phyloP scores from a whole-genome alignment of 2,888 invertebrate genomes.

The Lithosia quadra region DNA sequence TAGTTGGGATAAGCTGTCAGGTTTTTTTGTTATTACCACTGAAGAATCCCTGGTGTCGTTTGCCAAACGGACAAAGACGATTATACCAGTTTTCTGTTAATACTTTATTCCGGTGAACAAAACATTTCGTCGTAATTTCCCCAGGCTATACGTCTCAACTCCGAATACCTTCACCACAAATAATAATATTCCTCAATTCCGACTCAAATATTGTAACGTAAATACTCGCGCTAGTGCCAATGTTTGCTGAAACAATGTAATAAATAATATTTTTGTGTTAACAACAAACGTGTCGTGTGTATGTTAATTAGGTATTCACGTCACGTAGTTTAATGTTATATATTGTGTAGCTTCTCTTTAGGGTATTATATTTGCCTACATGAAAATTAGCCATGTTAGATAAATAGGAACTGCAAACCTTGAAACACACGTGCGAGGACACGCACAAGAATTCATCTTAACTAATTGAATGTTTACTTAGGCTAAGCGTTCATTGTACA shows the following conservation, averaged over 20 bases:
- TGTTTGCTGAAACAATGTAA: slow-evolving; percentile 9
- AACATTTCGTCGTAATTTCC: neutral
- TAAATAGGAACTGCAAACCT: neutral
- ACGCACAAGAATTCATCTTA: neutral
- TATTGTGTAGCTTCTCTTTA: neutral
- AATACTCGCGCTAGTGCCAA: slow-evolving; percentile 7
- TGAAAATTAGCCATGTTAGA: neutral
- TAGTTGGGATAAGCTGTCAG: too few relatives aligned
- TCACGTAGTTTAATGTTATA: neutral
- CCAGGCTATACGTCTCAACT: neutral
- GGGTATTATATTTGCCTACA: neutral
- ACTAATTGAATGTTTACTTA: neutral
- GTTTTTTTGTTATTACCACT: too few relatives aligned
- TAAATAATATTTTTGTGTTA: slow-evolving; percentile 15
- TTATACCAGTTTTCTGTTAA: neutral
- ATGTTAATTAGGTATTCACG: slow-evolving; percentile 17
- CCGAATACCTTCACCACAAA: neutral
- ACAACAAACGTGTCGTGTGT: slow-evolving; percentile 6
- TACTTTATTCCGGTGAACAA: neutral
- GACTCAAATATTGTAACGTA: slow-evolving; percentile 1
- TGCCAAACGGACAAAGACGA: too few relatives aligned
- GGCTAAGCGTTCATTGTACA: too few relatives aligned
- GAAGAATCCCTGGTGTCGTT: too few relatives aligned
- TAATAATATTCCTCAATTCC: neutral
- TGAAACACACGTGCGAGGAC: neutral